These are phyloP conservation scores for Barnardius zonarius DNA, from an alignment of 2,113 vertebrate genomes.

Conservation along the genomic window DNA sequence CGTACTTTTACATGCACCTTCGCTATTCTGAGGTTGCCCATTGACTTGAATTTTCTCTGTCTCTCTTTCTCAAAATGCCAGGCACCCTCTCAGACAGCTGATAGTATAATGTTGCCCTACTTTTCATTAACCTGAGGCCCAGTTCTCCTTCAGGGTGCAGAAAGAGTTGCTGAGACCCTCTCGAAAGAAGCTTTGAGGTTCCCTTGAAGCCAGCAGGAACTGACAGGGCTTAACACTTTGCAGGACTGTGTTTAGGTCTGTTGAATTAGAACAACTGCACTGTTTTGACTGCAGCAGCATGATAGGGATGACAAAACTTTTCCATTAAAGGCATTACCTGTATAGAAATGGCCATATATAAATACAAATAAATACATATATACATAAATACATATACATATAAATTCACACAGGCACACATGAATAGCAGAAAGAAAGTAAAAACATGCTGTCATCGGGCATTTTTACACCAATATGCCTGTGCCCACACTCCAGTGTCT, in stretches of 20 bases:
- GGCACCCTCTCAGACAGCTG: not conserved
- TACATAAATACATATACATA: not conserved
- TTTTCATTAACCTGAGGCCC: slow-evolving; percentile 16
- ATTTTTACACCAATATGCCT: not conserved
- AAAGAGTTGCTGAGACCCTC: not conserved
- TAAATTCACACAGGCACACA: rapidly evolving
- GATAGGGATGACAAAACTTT: not conserved
- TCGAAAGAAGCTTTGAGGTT: not conserved
- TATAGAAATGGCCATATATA: not conserved
- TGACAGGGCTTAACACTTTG: not conserved
- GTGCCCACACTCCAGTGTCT: not conserved
- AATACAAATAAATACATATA: not conserved
- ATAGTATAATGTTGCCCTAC: not conserved
- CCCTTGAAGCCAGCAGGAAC: not conserved
- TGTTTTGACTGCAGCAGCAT: not conserved
- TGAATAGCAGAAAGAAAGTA: not conserved
- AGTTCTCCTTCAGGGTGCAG: not conserved
- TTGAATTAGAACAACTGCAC: not conserved
- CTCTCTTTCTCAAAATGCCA: not conserved
- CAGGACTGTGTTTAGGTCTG: not conserved
- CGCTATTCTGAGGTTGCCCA: not conserved
- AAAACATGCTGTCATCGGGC: not conserved
- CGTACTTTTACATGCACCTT: rapidly evolving
- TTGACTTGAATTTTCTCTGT: not conserved
- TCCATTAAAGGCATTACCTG: not conserved